phyloP scores from a whole-genome alignment of 2,797 vertebrate genomes.

The Chromis chromis region DNA sequence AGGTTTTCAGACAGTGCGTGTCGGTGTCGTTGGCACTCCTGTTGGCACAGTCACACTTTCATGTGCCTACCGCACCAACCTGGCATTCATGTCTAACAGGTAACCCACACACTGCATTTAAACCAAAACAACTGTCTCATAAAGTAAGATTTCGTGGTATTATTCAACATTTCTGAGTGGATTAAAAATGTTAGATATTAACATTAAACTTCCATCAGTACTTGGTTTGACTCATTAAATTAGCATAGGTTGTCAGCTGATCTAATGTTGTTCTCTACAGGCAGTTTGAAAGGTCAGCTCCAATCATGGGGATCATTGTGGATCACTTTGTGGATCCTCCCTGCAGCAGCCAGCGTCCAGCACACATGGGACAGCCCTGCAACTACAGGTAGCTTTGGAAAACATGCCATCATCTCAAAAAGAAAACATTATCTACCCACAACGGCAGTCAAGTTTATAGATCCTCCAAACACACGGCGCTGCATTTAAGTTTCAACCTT shows the following conservation, averaged over 20 bases:
- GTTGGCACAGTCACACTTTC: constrained; percentile 96
- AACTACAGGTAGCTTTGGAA: constrained; percentile 74
- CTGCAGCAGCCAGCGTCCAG: constrained; percentile 88
- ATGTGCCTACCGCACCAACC: constrained; percentile 97
- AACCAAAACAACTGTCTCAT: not conserved
- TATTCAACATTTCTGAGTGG: no score
- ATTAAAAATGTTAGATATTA: no score
- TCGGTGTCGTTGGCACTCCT: constrained; percentile 97
- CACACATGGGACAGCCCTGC: constrained; percentile 78
- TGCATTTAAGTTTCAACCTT: no score
- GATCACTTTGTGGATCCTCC: constrained; percentile 99
- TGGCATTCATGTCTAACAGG: constrained; percentile 98
- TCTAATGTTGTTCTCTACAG: constrained; percentile 76
- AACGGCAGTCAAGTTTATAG: no score
- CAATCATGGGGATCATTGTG: constrained; percentile 99
- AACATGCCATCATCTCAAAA: not conserved
- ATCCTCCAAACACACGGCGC: no score
- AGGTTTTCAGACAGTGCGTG: constrained; percentile 98
- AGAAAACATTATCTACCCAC: no score
- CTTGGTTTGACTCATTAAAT: no score
- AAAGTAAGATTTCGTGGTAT: no score
- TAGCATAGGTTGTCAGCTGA: no score
- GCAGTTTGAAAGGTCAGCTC: constrained; percentile 95
- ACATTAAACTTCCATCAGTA: not conserved
- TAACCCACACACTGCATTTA: constrained; percentile 61